Base-by-base conservation (phyloP, 2,113 vertebrate species). In the Sapayoa aenigma region DNA sequence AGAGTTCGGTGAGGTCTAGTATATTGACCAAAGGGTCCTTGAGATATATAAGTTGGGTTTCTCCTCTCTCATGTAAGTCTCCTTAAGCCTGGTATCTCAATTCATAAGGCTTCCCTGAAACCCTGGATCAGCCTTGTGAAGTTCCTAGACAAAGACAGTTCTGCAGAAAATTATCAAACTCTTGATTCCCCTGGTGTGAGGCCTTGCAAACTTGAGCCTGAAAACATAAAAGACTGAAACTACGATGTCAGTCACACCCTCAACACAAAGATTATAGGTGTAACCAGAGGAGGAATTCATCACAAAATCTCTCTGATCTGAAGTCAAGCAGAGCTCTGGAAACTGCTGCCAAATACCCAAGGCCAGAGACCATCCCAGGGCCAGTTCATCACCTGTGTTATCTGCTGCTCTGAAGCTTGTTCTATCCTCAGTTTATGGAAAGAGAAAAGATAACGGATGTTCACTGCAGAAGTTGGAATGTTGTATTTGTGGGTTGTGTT, bases 241-340 rank as follows among this genome's bases (percentile, higher is more conserved):
- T 80, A n/a, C 72, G 63, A 65, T 93, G 93, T 89, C 71, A 87
- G 84, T 95, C 87, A 90, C 93, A 95, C 82, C 81, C 71, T 85
- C 55, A 93, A 58, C 71, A 76, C 81, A 91, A 81, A 90, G 89
- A 83, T 84, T 95, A 85, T 76, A 95, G 87, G 81, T 95, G 89
- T 95, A 94, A 96, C 93, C 71, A 91, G 91, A 93, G 63, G 53
- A 95, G 74, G 91, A 95, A 80, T 90, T 87, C 1, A 76, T 93
- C 75, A 28, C 78, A 90, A 88, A 85, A 71, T 69, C 63, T 87
- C 55, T 94, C 89, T 94, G 89, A 85, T 91, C 89, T 90, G 89
- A 96, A 97, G 86, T 95, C 67, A 79, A 73, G 77, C 81, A 95
- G 94, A 94, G 80, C 71, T 89, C 56, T 89, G 87, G 84, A 63